Conservation (phyloP, 2,797 vertebrate species). For the Lacerta viridis region DNA sequence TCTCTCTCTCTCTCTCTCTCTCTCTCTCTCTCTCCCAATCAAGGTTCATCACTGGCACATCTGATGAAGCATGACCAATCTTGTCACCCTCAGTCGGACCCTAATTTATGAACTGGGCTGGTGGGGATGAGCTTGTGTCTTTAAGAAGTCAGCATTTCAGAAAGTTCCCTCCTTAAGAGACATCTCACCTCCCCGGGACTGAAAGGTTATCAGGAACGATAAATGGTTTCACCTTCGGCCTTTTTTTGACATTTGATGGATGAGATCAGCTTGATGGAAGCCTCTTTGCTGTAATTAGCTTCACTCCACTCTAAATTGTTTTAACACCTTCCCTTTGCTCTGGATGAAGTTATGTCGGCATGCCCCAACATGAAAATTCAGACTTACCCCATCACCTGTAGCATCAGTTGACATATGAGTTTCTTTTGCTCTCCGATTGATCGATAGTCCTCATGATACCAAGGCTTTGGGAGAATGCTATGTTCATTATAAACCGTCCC, state of each 20-base stretch:
- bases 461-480: not conserved
- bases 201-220: constrained; percentile 30
- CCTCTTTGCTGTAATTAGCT: not conserved
- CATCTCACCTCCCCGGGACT: constrained; percentile 23
- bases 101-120: not conserved
- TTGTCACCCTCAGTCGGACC: not conserved
- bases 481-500: not conserved
- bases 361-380: too few relatives aligned
- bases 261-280: not conserved
- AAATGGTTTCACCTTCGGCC: constrained; percentile 44
- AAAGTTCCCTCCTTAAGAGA: constrained; percentile 30
- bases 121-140: not conserved
- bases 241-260: constrained; percentile 32
- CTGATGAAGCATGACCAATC: not conserved
- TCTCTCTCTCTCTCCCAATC: not conserved
- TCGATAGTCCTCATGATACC: not conserved
- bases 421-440: not conserved
- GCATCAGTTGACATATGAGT: not conserved
- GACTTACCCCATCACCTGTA: not conserved
- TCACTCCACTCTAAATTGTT: constrained; percentile 11
- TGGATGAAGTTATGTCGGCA: not conserved
- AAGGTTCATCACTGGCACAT: not conserved
- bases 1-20: not conserved
- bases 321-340: not conserved
- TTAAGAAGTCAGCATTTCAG: not conserved